A percentile compares a stretch with the other conserved stretches of the same genome.
Evolutionary conservation across 2,888 invertebrate genomes (phyloP).

Genomic region (Nomada ferruginata): DNA sequence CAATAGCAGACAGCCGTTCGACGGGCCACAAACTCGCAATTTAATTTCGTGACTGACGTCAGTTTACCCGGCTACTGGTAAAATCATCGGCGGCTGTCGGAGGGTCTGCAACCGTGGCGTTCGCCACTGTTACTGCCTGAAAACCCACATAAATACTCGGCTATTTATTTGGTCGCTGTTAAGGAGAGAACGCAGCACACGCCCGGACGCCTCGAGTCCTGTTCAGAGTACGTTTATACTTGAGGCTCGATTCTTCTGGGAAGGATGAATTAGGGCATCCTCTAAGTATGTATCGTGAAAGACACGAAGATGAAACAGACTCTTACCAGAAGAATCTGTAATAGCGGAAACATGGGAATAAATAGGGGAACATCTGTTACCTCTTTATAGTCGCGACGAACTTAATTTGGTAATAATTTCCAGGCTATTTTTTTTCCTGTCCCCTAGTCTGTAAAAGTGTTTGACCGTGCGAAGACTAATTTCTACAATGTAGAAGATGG

Average conservation of each 20-base stretch:
- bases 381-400: neutral
- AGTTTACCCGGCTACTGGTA: conserved; percentile 41
- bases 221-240: conserved; percentile 49
- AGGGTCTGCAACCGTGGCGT: conserved; percentile 35
- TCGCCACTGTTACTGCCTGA: conserved; percentile 35
- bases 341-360: neutral
- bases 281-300: conserved; percentile 59
- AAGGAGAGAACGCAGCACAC: conserved; percentile 60
- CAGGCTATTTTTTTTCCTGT: no score
- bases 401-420: no score
- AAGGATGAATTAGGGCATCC: conserved; percentile 61
- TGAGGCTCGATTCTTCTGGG: conserved; percentile 48
- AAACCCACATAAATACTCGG: conserved; percentile 61
- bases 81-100: conserved; percentile 60
- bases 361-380: neutral
- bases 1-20: conserved; percentile 39
- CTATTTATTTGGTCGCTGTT: conserved; percentile 61
- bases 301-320: conserved; percentile 30
- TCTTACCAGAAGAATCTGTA: conserved; percentile 20
- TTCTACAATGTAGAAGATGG: no score
- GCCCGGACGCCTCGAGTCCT: conserved; percentile 14
- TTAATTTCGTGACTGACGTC: conserved; percentile 76
- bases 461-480: no score
- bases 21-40: conserved; percentile 68
- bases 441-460: no score